phyloP scores from a whole-genome alignment of 1,140 invertebrate species.

The Pogonomyrmex californicus region DNA sequence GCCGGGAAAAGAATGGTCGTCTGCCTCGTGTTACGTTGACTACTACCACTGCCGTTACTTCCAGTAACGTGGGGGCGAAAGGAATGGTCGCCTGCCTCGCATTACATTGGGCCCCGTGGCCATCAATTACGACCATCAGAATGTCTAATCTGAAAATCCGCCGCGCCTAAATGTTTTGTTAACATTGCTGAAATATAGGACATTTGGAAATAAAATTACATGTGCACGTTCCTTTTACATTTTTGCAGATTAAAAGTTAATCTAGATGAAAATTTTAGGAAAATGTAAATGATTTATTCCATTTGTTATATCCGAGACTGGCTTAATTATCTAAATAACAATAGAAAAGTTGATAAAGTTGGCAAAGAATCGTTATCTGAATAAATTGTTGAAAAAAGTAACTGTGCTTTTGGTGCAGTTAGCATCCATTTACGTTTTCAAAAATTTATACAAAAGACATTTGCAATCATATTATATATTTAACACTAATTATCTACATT shows the following conservation, averaged over 20 bases:
- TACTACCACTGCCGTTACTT: slow-evolving; percentile 58
- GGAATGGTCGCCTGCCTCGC: slow-evolving; percentile 43
- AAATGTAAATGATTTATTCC: slow-evolving; percentile 1
- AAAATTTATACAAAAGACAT: background rate
- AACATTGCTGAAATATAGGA: slow-evolving; percentile 2
- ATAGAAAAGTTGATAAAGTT: background rate
- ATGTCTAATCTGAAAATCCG: background rate
- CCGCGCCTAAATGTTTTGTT: slow-evolving; percentile 20
- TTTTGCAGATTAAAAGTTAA: background rate
- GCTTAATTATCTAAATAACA: background rate
- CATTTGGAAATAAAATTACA: background rate
- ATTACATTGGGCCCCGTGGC: slow-evolving; percentile 23
- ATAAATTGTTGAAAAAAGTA: background rate
- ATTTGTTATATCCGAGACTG: background rate
- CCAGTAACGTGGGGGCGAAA: slow-evolving; percentile 34
- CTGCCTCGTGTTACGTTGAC: slow-evolving; percentile 58
- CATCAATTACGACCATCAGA: slow-evolving; percentile 55
- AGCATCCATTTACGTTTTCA: background rate
- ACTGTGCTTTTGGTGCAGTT: background rate
- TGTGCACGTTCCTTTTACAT: background rate
- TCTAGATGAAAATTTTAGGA: background rate
- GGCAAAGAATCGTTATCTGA: background rate
- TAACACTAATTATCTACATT: slow-evolving; percentile 18
- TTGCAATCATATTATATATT: background rate
- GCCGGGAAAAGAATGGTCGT: slow-evolving; percentile 42